Percentiles rank a stretch among this genome's conserved stretches.
phyloP scores from a whole-genome alignment of 1,140 invertebrate genomes.

The Popillia japonica region DNA sequence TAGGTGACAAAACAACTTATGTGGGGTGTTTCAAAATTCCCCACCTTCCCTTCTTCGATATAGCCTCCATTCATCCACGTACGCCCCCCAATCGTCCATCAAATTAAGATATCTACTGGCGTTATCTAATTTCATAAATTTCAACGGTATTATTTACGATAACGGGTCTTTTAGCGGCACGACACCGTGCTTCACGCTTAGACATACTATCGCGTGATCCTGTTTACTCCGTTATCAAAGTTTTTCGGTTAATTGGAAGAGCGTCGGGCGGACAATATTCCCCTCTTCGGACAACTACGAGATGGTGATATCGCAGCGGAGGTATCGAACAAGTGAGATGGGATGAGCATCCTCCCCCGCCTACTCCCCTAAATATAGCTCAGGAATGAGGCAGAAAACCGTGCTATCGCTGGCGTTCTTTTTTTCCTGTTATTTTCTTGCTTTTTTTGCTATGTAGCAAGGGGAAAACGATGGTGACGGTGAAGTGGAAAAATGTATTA shows the following conservation, averaged over 20 bases:
- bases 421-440: not conserved
- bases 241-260: slow-evolving; percentile 10
- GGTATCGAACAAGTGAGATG: no score
- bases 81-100: not conserved
- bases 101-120: slow-evolving; percentile 1
- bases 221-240: not conserved
- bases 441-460: not conserved
- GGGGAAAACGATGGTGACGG: not conserved
- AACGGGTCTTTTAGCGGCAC: not conserved
- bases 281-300: no score
- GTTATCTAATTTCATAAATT: slow-evolving; percentile 5
- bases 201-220: not conserved
- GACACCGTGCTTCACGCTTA: not conserved
- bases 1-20: no score
- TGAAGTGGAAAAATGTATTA: not conserved
- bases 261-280: not conserved
- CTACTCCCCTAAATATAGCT: not conserved
- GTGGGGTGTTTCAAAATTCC: no score
- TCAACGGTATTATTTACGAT: not conserved
- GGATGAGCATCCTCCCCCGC: no score
- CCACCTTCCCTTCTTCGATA: no score
- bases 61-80: no score
- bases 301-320: no score
- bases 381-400: not conserved
- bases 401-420: not conserved